Base-by-base conservation (phyloP, 2,888 invertebrate species). In the Caenorhabditis virilis region DNA sequence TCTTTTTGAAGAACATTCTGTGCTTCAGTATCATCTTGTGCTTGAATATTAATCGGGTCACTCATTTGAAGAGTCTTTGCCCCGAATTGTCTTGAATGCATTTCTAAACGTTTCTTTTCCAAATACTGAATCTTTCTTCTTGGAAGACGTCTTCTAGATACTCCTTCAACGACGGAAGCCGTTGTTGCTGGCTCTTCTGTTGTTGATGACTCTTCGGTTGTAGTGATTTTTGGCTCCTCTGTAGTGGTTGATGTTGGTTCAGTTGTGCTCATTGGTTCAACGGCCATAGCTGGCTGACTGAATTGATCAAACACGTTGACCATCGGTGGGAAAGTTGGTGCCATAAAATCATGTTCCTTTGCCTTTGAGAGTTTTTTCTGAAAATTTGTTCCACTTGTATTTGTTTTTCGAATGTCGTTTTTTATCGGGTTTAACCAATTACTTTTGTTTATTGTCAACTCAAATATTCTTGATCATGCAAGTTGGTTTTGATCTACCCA, bases 81-180 rank as follows among this genome's bases (percentile, higher is more conserved):
- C 35, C 57, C 63, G 23, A 63, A 63, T 46, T 63, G 63, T 25
- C 63, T 48, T 5, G 57, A 53, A 36, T 63, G 63, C 63, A 63
- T 63, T 22, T 49, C 50, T 53, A 45, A 47, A 35, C 35, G 23
- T 54, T 63, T 63, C 56, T 58, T 63, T 16, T 57, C 58, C 26
- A 58, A 35, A 47, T 63, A 50, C 23, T 58, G 53, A 41, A 58
- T 54, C 41, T 53, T 63, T 46, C 63, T 23, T 49, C 47, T 43
- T 35, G 57, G 57, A 35, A 63, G 35, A 38, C 45, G 13, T 35
- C 30, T 15, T 15, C 22, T 48, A 20, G 11, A 18, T 15, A 6
- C 22, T 7, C 6, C 20, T 42, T 4, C 20, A 6, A 7, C 15
- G 39, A 30, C 26, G 7, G 18, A 13, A 22, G n/a, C 22, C 7